These are phyloP conservation scores for Drosophila simulans DNA, from an alignment of 1,140 invertebrate genomes.

Conservation along the genomic window DNA sequence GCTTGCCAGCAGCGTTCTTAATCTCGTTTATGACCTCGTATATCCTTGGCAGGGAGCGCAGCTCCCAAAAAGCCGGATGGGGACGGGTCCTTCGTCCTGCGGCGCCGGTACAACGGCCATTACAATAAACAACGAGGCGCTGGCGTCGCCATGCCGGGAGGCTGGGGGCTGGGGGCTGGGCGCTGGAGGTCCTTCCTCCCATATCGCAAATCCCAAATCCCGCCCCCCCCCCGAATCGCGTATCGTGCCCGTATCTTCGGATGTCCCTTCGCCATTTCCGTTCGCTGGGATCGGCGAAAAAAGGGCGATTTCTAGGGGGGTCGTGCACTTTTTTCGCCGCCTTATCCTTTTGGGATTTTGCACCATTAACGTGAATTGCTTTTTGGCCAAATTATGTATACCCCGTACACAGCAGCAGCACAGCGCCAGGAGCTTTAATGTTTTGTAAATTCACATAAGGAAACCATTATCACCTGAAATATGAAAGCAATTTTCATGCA, in stretches of 20 bases:
- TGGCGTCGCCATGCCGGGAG: constrained; percentile 52
- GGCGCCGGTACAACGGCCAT: constrained; percentile 67
- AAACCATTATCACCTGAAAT: constrained; percentile 84
- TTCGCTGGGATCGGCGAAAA: constrained; percentile 58
- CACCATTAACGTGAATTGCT: constrained; percentile 83
- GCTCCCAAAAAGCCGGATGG: constrained; percentile 32
- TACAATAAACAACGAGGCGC: constrained; percentile 77
- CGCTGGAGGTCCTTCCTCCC: constrained; percentile 1
- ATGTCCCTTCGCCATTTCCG: constrained; percentile 73
- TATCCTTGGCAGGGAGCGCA: constrained; percentile 50
- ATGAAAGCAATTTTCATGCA: constrained; percentile 84
- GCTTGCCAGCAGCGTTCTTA: constrained; percentile 68
- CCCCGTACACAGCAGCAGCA: constrained; percentile 43
- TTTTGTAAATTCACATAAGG: constrained; percentile 84
- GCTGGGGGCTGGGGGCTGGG: background rate
- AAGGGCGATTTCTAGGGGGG: constrained; percentile 8
- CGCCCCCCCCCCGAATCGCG: constrained; percentile 49
- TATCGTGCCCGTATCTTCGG: constrained; percentile 72
- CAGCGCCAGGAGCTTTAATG: constrained; percentile 72
- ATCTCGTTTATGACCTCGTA: constrained; percentile 78
- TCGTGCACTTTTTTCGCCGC: constrained; percentile 54
- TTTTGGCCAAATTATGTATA: constrained; percentile 83
- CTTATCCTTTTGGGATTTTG: constrained; percentile 83
- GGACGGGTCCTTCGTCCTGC: constrained; percentile 52
- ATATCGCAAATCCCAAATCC: constrained; percentile 8